Percentiles rank a stretch among this genome's conserved stretches.
These are phyloP conservation scores for Anastatus disparis DNA, from an alignment of 1,140 invertebrate genomes.

Conservation along the genomic window DNA sequence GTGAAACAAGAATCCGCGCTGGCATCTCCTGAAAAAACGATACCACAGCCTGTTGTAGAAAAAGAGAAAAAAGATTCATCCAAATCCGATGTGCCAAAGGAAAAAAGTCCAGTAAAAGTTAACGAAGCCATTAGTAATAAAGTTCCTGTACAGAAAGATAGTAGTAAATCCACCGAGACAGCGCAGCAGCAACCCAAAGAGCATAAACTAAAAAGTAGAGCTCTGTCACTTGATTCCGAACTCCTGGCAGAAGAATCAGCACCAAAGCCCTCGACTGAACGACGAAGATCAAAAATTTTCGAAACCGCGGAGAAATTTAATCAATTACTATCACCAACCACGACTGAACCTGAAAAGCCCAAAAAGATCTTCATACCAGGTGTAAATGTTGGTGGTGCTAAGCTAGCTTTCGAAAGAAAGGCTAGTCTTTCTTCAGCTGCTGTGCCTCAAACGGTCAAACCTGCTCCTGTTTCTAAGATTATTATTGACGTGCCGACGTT, in stretches of 20 bases:
- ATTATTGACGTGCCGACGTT: conserved; percentile 57
- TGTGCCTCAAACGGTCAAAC: conserved; percentile 41
- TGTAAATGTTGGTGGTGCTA: conserved; percentile 84
- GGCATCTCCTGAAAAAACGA: neutral
- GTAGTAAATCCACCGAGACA: neutral
- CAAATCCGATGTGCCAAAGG: conserved; percentile 18
- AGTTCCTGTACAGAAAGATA: conserved; percentile 12
- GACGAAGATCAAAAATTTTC: conserved; percentile 75
- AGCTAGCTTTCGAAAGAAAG: conserved; percentile 84
- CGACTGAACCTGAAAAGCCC: conserved; percentile 72
- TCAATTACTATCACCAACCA: conserved; percentile 64
- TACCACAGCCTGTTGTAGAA: too few species aligned
- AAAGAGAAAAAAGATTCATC: neutral
- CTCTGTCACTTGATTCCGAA: conserved; percentile 54
- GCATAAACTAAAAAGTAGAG: conserved; percentile 56
- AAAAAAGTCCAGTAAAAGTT: conserved; percentile 27
- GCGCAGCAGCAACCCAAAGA: conserved; percentile 34
- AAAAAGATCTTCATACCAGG: conserved; percentile 84
- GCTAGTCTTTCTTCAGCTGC: conserved; percentile 72
- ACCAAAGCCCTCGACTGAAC: conserved; percentile 63
- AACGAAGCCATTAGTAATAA: conserved; percentile 37
- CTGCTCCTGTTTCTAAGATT: conserved; percentile 57
- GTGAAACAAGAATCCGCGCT: neutral
- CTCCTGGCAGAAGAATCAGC: conserved; percentile 47
- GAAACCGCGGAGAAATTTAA: conserved; percentile 80